Percentiles rank a stretch among this genome's conserved stretches.
phyloP scores from a whole-genome alignment of 30 jellyfish, hydroid and myxozoan species.

The Turritopsis rubra region DNA sequence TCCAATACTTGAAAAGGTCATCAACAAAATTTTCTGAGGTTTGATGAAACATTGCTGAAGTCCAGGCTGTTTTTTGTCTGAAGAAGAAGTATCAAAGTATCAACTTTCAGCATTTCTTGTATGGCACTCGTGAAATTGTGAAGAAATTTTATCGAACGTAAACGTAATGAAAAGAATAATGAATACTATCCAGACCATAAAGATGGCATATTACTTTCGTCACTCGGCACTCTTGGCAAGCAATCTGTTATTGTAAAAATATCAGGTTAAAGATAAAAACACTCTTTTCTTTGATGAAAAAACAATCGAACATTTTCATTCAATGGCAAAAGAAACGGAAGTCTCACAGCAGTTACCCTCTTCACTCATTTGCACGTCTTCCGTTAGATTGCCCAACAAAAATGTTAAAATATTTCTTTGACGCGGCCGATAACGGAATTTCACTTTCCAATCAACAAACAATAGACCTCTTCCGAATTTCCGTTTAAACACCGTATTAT shows the following conservation, averaged over 20 bases:
- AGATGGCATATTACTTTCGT: no score
- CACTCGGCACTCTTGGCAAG: background rate
- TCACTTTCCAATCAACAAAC: background rate
- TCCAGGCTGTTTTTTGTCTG: no score
- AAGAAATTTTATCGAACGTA: no score
- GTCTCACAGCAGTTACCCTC: background rate
- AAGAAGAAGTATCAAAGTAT: no score
- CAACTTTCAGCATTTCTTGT: no score
- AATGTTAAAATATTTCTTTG: background rate
- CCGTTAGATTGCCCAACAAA: background rate
- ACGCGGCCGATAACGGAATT: background rate
- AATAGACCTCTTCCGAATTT: no score
- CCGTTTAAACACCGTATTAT: no score
- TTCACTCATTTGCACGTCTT: background rate
- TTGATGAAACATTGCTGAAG: no score
- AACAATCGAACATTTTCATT: background rate
- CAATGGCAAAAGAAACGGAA: background rate
- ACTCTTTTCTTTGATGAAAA: background rate
- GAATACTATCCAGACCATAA: no score
- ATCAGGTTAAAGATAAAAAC: background rate
- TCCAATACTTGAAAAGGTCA: background rate
- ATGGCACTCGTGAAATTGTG: background rate
- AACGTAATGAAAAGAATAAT: no score
- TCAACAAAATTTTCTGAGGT: no score
- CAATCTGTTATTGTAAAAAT: background rate